Evolutionary conservation across 2,888 invertebrate genomes (phyloP).

Genomic region (Alviniconcha strummeri): DNA sequence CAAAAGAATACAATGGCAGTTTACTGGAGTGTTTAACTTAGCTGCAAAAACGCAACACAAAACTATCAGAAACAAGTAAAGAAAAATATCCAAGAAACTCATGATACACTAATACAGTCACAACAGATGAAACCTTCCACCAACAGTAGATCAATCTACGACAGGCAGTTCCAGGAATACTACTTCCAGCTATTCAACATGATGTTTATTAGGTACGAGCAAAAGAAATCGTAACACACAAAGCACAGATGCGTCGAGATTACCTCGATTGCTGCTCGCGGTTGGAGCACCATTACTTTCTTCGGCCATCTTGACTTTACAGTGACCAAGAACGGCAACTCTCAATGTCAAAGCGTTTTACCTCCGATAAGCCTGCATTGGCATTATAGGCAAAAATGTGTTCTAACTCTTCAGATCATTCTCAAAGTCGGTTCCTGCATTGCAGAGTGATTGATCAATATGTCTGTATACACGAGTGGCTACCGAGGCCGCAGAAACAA

Average conservation of each 20-base stretch:
- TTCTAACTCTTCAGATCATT: background rate
- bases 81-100: too few species aligned
- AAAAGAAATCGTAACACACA: background rate
- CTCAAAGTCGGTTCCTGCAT: background rate
- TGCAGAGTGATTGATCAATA: background rate
- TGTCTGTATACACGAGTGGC: background rate
- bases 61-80: too few species aligned
- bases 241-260: background rate
- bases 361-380: background rate
- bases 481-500: too few species aligned
- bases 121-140: too few species aligned
- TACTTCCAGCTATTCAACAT: too few species aligned
- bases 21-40: too few species aligned
- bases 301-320: conserved; percentile 17
- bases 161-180: too few species aligned
- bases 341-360: background rate
- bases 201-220: background rate
- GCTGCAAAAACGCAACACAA: too few species aligned
- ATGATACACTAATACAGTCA: too few species aligned
- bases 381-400: background rate
- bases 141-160: too few species aligned
- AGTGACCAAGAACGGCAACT: background rate
- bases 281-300: background rate
- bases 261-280: conserved; percentile 25
- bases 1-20: too few species aligned